A percentile compares a stretch with the other conserved stretches of the same genome.
These are phyloP conservation scores for Vultur gryphus DNA, from an alignment of 2,797 vertebrate species.

Conservation along the genomic window DNA sequence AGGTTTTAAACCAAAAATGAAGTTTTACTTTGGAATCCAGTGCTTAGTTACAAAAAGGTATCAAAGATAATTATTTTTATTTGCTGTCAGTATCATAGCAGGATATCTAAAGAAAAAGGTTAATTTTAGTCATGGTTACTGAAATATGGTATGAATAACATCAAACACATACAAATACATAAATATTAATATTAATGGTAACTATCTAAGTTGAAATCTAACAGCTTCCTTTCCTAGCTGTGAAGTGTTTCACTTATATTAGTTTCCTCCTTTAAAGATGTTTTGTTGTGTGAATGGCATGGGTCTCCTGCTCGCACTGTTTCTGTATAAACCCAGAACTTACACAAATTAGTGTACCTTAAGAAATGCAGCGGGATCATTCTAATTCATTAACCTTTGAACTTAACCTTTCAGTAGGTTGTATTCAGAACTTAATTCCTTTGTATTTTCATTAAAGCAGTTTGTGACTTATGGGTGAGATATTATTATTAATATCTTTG, in stretches of 20 bases:
- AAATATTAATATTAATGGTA: not conserved
- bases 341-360: not conserved
- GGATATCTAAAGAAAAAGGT: not conserved
- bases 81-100: not conserved
- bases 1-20: not conserved
- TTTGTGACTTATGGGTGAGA: not conserved
- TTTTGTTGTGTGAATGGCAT: not conserved
- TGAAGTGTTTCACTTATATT: not conserved
- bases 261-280: not conserved
- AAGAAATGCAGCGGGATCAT: not conserved
- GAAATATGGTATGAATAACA: not conserved
- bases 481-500: not conserved
- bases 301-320: not conserved
- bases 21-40: not conserved
- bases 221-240: not conserved
- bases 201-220: not conserved
- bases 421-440: not conserved
- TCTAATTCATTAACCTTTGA: conserved; percentile 7
- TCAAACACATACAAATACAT: not conserved
- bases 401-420: not conserved
- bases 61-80: not conserved
- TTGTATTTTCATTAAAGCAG: not conserved
- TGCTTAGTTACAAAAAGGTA: not conserved
- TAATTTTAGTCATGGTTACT: not conserved
- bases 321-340: not conserved